phyloP scores from a whole-genome alignment of 2,888 invertebrate genomes.

The Euplexia lucipara region DNA sequence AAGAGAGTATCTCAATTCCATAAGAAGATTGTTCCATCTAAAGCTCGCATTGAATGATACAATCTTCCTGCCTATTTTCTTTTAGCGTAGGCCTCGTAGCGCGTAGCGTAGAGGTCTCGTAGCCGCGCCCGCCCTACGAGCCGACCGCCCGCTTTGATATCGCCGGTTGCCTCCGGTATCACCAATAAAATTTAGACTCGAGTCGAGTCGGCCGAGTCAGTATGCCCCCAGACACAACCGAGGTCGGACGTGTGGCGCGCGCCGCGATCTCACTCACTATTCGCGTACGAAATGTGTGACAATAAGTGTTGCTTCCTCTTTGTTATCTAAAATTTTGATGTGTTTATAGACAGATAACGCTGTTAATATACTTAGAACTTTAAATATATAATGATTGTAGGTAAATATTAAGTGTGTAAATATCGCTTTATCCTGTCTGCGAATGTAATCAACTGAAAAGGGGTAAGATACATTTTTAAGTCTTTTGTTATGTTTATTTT shows the following conservation, averaged over 20 bases:
- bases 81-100: constrained; percentile 70
- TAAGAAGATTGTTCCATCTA: constrained; percentile 44
- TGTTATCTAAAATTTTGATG: constrained; percentile 82
- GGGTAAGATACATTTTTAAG: constrained; percentile 69
- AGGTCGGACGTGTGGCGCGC: constrained; percentile 79
- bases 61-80: constrained; percentile 46
- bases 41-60: constrained; percentile 43
- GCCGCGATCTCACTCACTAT: constrained; percentile 72
- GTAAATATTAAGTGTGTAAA: constrained; percentile 62
- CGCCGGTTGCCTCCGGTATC: constrained; percentile 69
- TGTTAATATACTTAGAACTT: constrained; percentile 61
- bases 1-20: constrained; percentile 33
- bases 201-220: constrained; percentile 79
- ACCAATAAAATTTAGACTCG: constrained; percentile 70
- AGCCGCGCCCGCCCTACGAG: constrained; percentile 80
- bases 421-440: constrained; percentile 62
- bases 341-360: constrained; percentile 72
- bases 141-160: constrained; percentile 71
- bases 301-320: constrained; percentile 90
- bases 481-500: constrained; percentile 41
- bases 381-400: constrained; percentile 43
- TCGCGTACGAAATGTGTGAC: constrained; percentile 89
- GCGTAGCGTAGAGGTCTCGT: constrained; percentile 74
- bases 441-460: constrained; percentile 68
- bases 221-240: constrained; percentile 80